Conservation (phyloP, 2,797 vertebrate species). For the Lophotriccus pileatus region DNA sequence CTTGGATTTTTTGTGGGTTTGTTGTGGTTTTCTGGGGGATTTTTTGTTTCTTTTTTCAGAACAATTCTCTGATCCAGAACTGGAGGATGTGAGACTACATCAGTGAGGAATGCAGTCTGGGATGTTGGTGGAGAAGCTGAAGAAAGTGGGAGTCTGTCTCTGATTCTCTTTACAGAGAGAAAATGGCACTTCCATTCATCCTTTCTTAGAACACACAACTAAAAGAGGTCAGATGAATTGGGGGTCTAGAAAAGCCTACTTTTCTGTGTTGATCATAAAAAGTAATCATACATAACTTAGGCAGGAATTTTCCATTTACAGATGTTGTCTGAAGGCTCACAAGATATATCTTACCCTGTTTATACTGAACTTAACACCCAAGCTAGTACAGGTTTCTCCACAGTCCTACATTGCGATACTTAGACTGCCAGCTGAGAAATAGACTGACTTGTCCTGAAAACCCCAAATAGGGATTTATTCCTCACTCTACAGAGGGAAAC, state of each 20-base stretch:
- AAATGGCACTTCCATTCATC: background rate
- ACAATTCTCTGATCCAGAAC: background rate
- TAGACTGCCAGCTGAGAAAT: background rate
- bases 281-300: background rate
- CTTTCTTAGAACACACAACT: background rate
- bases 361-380: background rate
- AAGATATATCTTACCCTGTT: background rate
- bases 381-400: background rate
- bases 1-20: no score
- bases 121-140: background rate
- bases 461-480: background rate
- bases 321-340: background rate
- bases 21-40: no score
- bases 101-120: background rate
- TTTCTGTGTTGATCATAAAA: background rate
- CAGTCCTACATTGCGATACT: background rate
- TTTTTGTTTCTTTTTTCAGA: background rate
- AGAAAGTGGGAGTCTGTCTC: background rate
- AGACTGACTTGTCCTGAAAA: background rate
- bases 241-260: background rate
- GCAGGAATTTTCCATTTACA: background rate
- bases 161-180: background rate
- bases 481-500: background rate
- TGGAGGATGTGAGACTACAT: accelerated
- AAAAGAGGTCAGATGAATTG: background rate